phyloP scores from a whole-genome alignment of 2,888 invertebrate genomes.

The Catonia carolina region DNA sequence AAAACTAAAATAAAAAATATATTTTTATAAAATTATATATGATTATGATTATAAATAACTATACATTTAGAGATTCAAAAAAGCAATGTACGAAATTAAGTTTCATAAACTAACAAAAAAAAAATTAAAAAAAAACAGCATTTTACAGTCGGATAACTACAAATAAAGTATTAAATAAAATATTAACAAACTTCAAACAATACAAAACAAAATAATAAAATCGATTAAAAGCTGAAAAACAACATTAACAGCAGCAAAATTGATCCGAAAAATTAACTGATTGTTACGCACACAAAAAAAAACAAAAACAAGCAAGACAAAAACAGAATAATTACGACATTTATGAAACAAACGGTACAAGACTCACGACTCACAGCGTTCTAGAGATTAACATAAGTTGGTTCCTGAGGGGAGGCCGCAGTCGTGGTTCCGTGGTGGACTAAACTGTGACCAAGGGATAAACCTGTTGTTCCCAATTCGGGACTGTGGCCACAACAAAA shows the following conservation, averaged over 20 bases:
- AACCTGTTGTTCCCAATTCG: conserved; percentile 31
- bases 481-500: conserved; percentile 31
- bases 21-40: no score
- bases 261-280: conserved; percentile 5
- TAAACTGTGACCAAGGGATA: conserved; percentile 30
- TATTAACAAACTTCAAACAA: conserved; percentile 30
- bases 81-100: no score
- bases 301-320: conserved; percentile 33
- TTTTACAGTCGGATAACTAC: no score
- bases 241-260: conserved; percentile 15
- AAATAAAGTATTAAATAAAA: no score
- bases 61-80: no score
- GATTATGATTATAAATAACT: no score
- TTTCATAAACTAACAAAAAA: no score
- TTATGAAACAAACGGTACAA: conserved; percentile 26
- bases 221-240: conserved; percentile 26
- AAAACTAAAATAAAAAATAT: no score
- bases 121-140: no score
- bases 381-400: conserved; percentile 92
- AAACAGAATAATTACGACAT: conserved; percentile 36
- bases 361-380: conserved; percentile 36
- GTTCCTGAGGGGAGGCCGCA: conserved; percentile 57
- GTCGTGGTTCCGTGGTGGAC: conserved; percentile 37
- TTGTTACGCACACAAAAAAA: conserved; percentile 25
- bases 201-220: conserved; percentile 20